Evolutionary conservation across 2,888 invertebrate genomes (phyloP).

Genomic region (Hydropsyche betteni): DNA sequence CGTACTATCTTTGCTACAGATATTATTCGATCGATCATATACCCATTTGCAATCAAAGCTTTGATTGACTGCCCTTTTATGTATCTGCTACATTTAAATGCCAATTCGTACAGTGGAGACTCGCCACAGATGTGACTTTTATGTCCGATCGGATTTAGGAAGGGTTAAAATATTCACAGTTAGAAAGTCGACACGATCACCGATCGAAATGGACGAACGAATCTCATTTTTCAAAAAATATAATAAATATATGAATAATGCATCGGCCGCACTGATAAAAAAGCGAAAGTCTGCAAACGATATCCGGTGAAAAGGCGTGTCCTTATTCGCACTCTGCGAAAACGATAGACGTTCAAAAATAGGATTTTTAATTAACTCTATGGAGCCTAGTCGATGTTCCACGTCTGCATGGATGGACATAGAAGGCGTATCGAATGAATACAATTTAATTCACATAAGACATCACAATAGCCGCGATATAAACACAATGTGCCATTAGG

Average conservation of each 20-base stretch:
- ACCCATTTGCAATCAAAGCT: not conserved
- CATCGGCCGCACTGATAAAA: no score
- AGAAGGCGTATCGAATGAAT: not conserved
- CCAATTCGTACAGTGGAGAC: not conserved
- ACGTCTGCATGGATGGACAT: no score
- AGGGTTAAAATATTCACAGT: not conserved
- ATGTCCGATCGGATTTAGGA: conserved; percentile 4
- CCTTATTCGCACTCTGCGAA: no score
- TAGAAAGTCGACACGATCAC: not conserved
- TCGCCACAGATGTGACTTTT: not conserved
- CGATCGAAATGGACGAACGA: no score
- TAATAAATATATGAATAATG: no score
- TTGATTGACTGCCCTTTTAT: not conserved
- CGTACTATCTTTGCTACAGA: not conserved
- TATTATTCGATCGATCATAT: not conserved
- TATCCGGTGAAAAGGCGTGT: no score
- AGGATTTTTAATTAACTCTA: no score
- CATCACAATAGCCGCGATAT: conserved; percentile 12
- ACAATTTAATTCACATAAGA: conserved; percentile 24
- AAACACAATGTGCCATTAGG: conserved; percentile 25
- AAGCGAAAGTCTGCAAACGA: no score
- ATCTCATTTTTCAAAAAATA: no score
- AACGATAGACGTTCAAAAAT: no score
- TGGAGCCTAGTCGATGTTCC: no score
- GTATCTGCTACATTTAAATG: not conserved